Evolutionary conservation across 2,113 vertebrate species (phyloP).

Genomic region (Fregetta grallaria): DNA sequence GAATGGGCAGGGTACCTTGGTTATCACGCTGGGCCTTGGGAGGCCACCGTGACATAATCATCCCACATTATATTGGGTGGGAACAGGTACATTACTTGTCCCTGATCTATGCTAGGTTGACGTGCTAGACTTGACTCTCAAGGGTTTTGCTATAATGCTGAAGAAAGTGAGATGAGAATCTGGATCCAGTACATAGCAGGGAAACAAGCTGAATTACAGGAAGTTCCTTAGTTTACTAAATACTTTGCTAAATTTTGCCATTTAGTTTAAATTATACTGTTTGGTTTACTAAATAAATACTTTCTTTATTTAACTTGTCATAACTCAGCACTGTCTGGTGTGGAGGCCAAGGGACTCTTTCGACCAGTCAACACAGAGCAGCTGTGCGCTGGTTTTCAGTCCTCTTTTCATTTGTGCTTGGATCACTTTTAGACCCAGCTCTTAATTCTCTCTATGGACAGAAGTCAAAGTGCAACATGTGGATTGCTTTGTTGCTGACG

Average conservation of each 20-base stretch:
- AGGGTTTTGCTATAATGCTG: not conserved
- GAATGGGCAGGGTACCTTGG: not conserved
- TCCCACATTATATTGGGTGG: not conserved
- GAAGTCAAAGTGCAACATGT: not conserved
- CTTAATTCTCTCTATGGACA: not conserved
- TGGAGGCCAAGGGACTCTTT: not conserved
- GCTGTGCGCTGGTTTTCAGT: not conserved
- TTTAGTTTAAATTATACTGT: not conserved
- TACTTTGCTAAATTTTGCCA: not conserved
- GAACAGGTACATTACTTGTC: not conserved
- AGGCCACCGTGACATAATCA: accelerated
- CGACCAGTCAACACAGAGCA: not conserved
- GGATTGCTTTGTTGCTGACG: not conserved
- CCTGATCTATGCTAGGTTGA: not conserved
- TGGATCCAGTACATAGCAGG: not conserved
- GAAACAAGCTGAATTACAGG: not conserved
- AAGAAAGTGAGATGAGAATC: not conserved
- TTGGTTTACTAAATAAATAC: not conserved
- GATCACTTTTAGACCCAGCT: not conserved
- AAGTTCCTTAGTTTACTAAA: not conserved
- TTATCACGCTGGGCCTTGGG: not conserved
- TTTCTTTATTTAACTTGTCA: not conserved
- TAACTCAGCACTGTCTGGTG: not conserved
- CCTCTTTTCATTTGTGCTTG: not conserved
- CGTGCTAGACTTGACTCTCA: not conserved